Base-by-base conservation (phyloP, 2,888 invertebrate genomes). In the Leucozona laternaria region DNA sequence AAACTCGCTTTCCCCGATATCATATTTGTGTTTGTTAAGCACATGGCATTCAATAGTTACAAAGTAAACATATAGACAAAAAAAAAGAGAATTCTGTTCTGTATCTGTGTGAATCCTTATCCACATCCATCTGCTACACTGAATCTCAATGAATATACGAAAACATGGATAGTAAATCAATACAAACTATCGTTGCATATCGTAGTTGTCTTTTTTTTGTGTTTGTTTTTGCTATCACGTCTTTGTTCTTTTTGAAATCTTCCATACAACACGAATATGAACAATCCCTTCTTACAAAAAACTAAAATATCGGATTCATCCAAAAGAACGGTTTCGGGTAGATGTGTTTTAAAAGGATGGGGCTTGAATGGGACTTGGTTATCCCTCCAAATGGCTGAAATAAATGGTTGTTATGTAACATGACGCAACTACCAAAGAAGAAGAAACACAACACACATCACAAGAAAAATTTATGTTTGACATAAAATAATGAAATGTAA, bases 121-220 rank as follows among this genome's bases (percentile, higher is more conserved):
- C 64, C 28, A 0, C 31, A 58, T 48, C 70, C 82, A 82, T 77
- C 77, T 82, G 81, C 40, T 71, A 72, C 66, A 50, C 72, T 34
- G 64, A 64, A 71, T 79, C 81, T 34, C 60, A 76, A 76, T 34
- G 50, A 60, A 68, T 53, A 22, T 31, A 4, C 2, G 3, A 25
- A 25, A 31, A 31, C 70, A 72, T 58, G 77, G 72, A 78, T 82
- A 77, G 72, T 82, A 82, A 82, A 82, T 82, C 82, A 82, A 72
- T 82, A 82, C 62, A 77, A 40, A 58, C 77, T 82, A 77, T 82
- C 82, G 66, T 20, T 82, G 82, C 77, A 82, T 82, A 40, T 40
- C 13, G 37, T 37, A 64, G 15, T 40, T 4, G 15, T 15, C 4
- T n/a, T 43, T 77, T 71, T 75, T 62, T 60, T 60, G 4, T 48